Base-by-base conservation (phyloP, 2,888 invertebrate genomes). In the Germaria angustata region DNA sequence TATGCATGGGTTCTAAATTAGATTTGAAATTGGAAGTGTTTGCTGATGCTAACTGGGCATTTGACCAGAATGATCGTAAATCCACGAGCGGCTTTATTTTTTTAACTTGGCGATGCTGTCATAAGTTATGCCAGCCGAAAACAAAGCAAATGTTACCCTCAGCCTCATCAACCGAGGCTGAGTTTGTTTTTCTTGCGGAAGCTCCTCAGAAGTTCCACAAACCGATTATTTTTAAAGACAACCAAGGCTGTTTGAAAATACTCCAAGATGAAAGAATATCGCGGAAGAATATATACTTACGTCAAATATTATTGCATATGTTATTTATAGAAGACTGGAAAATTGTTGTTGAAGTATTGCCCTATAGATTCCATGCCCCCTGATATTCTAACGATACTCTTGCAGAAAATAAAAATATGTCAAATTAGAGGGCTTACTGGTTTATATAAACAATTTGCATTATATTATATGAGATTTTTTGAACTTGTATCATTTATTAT, bases 271-370 rank as follows among this genome's bases (percentile, higher is more conserved):
- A 68, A 15, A 77, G 59, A 17, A 36, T 77, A 34, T 61, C n/a
- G 2, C 44, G 53, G 1, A 53, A 55, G 28, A 77, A 41, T 13
- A 69, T 59, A 28, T 63, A 77, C 13, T 69, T 59, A 77, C n/a
- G 69, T 77, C 1, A 69, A 77, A n/a, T 77, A 77, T 13, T 77
- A 55, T 36, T 76, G 44, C 34, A 13, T 65, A 32, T 17, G 20
- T 28, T 24, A 51, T 32, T 32, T 53, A 32, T 15, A 15, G 8
- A 53, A 15, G 11, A 32, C 5, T 15, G 53, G 28, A n/a, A 15
- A n/a, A 8, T n/a, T 53, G 7, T 6, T 15, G 7, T 53, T 15
- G 28, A 9, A 28, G 7, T 53, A 51, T 15, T 53, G 53, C 15
- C 15, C 28, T 2, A 53, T 32, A 8, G 15, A 53, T 15, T 53